These are phyloP conservation scores for Corythoichthys haematopterus DNA, from an alignment of 2,113 vertebrate genomes.

Conservation along the genomic window DNA sequence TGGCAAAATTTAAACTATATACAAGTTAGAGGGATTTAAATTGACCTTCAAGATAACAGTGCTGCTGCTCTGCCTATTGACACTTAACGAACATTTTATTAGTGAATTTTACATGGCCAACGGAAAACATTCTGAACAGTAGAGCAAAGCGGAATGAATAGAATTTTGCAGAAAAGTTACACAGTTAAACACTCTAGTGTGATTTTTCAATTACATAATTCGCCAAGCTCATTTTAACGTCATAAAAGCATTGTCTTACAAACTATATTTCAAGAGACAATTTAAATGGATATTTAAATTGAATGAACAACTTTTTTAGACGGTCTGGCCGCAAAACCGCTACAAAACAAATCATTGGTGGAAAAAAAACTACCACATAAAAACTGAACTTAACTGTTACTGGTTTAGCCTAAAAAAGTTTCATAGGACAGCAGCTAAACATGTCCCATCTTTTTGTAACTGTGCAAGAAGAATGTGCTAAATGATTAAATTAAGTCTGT, in stretches of 20 bases:
- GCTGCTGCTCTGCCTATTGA: background rate
- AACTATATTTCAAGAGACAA: background rate
- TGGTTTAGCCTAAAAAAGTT: constrained; percentile 8
- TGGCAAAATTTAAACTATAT: background rate
- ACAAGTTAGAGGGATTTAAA: background rate
- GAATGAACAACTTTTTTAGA: background rate
- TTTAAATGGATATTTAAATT: background rate
- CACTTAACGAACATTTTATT: background rate
- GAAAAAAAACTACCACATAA: constrained; percentile 1
- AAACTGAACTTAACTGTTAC: constrained; percentile 7
- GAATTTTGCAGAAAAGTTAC: background rate
- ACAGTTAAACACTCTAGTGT: background rate
- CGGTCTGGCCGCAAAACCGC: background rate
- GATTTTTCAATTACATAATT: background rate
- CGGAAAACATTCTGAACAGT: background rate
- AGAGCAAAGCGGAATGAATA: background rate
- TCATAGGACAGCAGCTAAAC: constrained; percentile 17
- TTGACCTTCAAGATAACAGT: constrained; percentile 1
- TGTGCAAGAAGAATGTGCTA: constrained; percentile 18
- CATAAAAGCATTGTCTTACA: background rate
- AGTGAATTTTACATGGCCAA: background rate
- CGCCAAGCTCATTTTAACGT: background rate
- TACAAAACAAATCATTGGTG: constrained; percentile 5
- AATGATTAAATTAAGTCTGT: constrained; percentile 14
- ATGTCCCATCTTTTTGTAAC: constrained; percentile 7